Evolutionary conservation across 2,888 invertebrate genomes (phyloP).

Genomic region (Ptychoptera contaminata): DNA sequence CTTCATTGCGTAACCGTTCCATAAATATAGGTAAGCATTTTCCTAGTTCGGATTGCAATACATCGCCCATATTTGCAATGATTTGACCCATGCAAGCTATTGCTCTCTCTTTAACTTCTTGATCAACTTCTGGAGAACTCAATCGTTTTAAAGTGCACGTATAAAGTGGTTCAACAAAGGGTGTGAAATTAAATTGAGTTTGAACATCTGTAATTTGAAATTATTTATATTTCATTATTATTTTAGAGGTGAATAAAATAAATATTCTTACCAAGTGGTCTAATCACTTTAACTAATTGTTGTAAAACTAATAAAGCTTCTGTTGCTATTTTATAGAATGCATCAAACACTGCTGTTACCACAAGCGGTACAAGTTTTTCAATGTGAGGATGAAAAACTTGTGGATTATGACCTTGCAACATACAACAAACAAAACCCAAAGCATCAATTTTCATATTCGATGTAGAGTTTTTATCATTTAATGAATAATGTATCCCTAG

Average conservation of each 20-base stretch:
- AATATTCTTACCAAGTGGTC: slow-evolving; percentile 49
- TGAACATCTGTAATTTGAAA: slow-evolving; percentile 18
- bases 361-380: slow-evolving; percentile 67
- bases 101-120: slow-evolving; percentile 96
- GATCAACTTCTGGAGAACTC: slow-evolving; percentile 92
- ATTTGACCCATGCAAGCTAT: slow-evolving; percentile 95
- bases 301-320: slow-evolving; percentile 89
- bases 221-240: slow-evolving; percentile 3
- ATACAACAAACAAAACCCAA: slow-evolving; percentile 59
- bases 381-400: slow-evolving; percentile 56
- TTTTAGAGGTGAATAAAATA: neutral
- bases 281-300: slow-evolving; percentile 84
- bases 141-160: slow-evolving; percentile 70
- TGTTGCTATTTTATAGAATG: slow-evolving; percentile 97
- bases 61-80: slow-evolving; percentile 81
- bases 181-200: slow-evolving; percentile 53
- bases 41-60: slow-evolving; percentile 58
- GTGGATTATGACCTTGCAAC: slow-evolving; percentile 27
- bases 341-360: slow-evolving; percentile 79
- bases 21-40: slow-evolving; percentile 87
- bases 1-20: slow-evolving; percentile 91
- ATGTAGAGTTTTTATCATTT: slow-evolving; percentile 83
- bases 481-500: slow-evolving; percentile 81
- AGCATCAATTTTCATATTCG: slow-evolving; percentile 97
- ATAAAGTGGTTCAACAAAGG: slow-evolving; percentile 69